Percentiles rank a stretch among this genome's conserved stretches.
Evolutionary conservation across 2,888 invertebrate species (phyloP).

Genomic region (Adelphocoris suturalis): DNA sequence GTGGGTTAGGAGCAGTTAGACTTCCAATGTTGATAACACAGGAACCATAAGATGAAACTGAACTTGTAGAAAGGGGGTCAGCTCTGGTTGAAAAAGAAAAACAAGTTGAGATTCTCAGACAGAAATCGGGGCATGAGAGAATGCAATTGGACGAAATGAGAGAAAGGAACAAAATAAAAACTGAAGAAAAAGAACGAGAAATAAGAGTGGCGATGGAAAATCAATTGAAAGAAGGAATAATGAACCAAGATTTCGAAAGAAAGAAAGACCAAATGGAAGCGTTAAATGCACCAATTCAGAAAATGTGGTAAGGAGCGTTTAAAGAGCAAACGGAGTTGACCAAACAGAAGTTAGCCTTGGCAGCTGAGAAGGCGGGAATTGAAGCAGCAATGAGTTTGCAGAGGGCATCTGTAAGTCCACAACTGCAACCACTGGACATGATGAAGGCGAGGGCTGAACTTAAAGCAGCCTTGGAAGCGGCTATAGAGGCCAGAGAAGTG

Average conservation of each 20-base stretch:
- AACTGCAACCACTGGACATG: conserved; percentile 71
- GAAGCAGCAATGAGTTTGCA: conserved; percentile 72
- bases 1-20: conserved; percentile 24
- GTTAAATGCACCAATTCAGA: conserved; percentile 70
- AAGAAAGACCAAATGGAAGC: conserved; percentile 71
- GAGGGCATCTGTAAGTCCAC: conserved; percentile 60
- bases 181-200: conserved; percentile 73
- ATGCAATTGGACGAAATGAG: conserved; percentile 69
- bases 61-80: conserved; percentile 74
- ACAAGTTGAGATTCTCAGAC: conserved; percentile 72
- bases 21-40: conserved; percentile 61
- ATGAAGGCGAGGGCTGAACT: conserved; percentile 74
- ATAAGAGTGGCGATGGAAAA: conserved; percentile 64
- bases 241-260: conserved; percentile 71
- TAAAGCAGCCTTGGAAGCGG: conserved; percentile 74
- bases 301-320: conserved; percentile 64
- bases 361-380: conserved; percentile 73
- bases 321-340: conserved; percentile 73
- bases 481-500: conserved; percentile 71
- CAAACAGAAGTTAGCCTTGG: conserved; percentile 73
- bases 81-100: conserved; percentile 74
- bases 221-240: conserved; percentile 72
- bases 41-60: conserved; percentile 72
- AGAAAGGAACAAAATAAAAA: conserved; percentile 69
- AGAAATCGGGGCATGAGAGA: conserved; percentile 55